Conservation (phyloP, 2,888 invertebrate species). For the Microdon myrmicae region DNA sequence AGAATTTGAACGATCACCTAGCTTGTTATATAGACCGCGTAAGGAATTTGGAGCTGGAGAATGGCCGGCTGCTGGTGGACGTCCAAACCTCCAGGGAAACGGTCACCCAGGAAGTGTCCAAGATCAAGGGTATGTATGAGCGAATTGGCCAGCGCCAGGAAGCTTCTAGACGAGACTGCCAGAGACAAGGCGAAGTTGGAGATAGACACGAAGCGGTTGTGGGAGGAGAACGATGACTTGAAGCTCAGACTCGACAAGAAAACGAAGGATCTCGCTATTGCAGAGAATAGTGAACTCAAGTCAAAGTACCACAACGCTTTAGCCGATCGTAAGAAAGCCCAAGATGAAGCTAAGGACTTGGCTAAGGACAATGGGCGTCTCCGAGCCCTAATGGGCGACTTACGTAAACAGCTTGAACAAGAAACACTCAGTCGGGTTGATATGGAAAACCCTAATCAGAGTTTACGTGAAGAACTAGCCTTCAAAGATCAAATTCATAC, state of each 20-base stretch:
- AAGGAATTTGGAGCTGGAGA: slow-evolving; percentile 91
- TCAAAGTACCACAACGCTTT: slow-evolving; percentile 81
- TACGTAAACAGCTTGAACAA: slow-evolving; percentile 90
- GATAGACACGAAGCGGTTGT: slow-evolving; percentile 88
- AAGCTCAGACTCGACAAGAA: slow-evolving; percentile 70
- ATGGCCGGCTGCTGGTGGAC: slow-evolving; percentile 83
- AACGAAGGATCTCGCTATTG: slow-evolving; percentile 63
- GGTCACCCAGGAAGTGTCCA: slow-evolving; percentile 87
- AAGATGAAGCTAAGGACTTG: slow-evolving; percentile 80
- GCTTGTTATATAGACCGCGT: slow-evolving; percentile 97
- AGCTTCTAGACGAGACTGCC: slow-evolving; percentile 90
- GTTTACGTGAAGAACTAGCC: slow-evolving; percentile 87
- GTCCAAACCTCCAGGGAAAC: slow-evolving; percentile 86
- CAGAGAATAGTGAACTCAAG: slow-evolving; percentile 71
- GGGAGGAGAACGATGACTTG: slow-evolving; percentile 87
- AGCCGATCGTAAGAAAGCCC: slow-evolving; percentile 83
- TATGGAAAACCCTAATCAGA: slow-evolving; percentile 92
- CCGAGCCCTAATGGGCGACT: slow-evolving; percentile 80
- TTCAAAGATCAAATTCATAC: slow-evolving; percentile 90
- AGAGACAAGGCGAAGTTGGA: slow-evolving; percentile 93
- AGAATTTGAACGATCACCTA: slow-evolving; percentile 94
- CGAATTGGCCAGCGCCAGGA: slow-evolving; percentile 90
- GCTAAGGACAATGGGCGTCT: slow-evolving; percentile 80
- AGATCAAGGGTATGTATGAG: slow-evolving; percentile 91
- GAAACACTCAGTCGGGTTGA: slow-evolving; percentile 94